phyloP scores from a whole-genome alignment of 2,113 vertebrate species.

The Acrocephalus kingi region DNA sequence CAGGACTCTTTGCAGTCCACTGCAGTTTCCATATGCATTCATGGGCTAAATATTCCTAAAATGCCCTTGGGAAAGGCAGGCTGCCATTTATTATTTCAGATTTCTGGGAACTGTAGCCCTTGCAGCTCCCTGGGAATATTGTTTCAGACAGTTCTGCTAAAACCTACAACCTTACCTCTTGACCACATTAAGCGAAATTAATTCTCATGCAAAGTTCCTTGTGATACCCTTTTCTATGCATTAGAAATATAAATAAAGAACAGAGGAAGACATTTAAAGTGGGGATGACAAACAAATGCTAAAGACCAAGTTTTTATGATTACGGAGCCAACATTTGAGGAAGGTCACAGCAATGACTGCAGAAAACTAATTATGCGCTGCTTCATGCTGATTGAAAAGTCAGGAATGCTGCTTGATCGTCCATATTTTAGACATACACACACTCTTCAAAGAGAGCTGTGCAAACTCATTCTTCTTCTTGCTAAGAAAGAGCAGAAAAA shows the following conservation, averaged over 20 bases:
- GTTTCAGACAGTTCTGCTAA: not conserved
- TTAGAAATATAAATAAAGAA: not conserved
- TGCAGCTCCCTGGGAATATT: not conserved
- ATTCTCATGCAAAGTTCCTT: not conserved
- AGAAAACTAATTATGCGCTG: not conserved
- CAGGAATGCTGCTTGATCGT: not conserved
- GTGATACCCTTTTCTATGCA: not conserved
- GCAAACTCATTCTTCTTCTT: not conserved
- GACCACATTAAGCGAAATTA: not conserved
- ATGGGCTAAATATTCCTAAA: constrained; percentile 39
- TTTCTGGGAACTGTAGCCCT: not conserved
- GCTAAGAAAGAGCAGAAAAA: not conserved
- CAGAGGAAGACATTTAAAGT: not conserved
- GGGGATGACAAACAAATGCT: not conserved
- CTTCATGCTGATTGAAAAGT: not conserved
- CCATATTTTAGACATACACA: not conserved
- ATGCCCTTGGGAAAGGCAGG: constrained; percentile 16
- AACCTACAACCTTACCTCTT: not conserved
- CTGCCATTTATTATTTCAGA: not conserved
- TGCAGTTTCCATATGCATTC: not conserved
- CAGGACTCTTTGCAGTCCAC: constrained; percentile 5
- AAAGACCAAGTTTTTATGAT: not conserved
- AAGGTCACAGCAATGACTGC: not conserved
- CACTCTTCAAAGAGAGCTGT: not conserved
- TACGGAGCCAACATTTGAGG: not conserved